Percentiles rank a stretch among this genome's conserved stretches.
phyloP scores from a whole-genome alignment of 2,888 invertebrate species.

The Papilio demoleus region DNA sequence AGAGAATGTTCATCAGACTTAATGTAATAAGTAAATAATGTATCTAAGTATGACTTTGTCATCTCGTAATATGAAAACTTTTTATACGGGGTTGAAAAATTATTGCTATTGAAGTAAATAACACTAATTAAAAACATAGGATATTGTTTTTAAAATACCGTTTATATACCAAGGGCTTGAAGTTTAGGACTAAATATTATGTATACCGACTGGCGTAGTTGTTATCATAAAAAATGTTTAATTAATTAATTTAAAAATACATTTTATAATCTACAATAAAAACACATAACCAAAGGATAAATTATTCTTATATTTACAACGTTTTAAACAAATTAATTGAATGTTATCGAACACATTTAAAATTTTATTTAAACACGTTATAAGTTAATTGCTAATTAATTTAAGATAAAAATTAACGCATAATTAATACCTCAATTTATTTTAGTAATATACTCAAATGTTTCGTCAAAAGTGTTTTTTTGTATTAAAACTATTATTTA shows the following conservation, averaged over 20 bases:
- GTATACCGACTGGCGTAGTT: too few relatives aligned
- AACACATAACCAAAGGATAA: not conserved
- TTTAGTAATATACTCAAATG: not conserved
- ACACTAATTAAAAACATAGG: too few relatives aligned
- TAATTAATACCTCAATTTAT: not conserved
- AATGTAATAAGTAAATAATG: too few relatives aligned
- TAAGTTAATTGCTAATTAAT: slow-evolving; percentile 3
- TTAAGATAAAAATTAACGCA: not conserved
- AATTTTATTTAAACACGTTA: not conserved
- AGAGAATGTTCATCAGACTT: too few relatives aligned
- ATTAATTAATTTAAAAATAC: not conserved
- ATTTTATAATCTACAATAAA: not conserved
- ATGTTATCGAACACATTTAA: not conserved
- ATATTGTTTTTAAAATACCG: too few relatives aligned
- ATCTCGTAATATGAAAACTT: too few relatives aligned
- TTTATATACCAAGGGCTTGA: too few relatives aligned
- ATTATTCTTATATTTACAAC: not conserved
- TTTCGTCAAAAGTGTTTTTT: not conserved
- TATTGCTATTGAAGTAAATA: too few relatives aligned
- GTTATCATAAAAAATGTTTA: not conserved
- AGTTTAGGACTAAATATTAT: too few relatives aligned
- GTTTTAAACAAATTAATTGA: slow-evolving; percentile 2
- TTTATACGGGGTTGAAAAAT: too few relatives aligned
- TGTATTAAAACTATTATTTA: not conserved
- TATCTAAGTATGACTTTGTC: too few relatives aligned